Evolutionary conservation across 1,140 invertebrate genomes (phyloP).

Genomic region (Drosophila nasuta): DNA sequence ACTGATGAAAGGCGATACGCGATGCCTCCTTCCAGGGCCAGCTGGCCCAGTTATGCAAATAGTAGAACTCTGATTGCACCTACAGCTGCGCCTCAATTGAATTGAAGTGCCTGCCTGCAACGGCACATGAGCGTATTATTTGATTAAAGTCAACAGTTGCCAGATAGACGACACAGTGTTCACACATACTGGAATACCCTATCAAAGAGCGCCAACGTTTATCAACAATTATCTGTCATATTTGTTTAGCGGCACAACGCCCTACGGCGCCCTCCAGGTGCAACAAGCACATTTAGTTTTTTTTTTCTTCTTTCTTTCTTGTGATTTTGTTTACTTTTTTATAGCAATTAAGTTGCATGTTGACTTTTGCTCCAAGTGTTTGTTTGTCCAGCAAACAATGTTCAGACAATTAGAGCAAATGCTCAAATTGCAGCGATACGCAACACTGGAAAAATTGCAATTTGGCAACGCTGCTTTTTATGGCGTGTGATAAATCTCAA

Average conservation of each 20-base stretch:
- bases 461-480: slow-evolving; percentile 11
- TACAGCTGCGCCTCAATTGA: slow-evolving; percentile 58
- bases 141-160: slow-evolving; percentile 73
- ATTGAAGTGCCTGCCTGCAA: slow-evolving; percentile 38
- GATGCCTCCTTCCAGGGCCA: neutral
- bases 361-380: slow-evolving; percentile 46
- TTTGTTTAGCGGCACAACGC: slow-evolving; percentile 66
- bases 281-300: slow-evolving; percentile 11
- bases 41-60: slow-evolving; percentile 67
- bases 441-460: slow-evolving; percentile 28
- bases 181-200: slow-evolving; percentile 13
- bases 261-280: slow-evolving; percentile 45
- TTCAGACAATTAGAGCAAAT: slow-evolving; percentile 44
- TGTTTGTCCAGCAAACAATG: slow-evolving; percentile 59
- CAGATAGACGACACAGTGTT: slow-evolving; percentile 19
- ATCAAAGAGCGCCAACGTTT: slow-evolving; percentile 49
- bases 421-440: slow-evolving; percentile 21
- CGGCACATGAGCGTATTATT: slow-evolving; percentile 34
- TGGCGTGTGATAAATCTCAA: neutral
- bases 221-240: slow-evolving; percentile 68
- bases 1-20: slow-evolving; percentile 13
- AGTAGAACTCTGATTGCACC: slow-evolving; percentile 61
- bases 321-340: slow-evolving; percentile 56
- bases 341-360: slow-evolving; percentile 68
- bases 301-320: slow-evolving; percentile 16